A percentile compares a stretch with the other conserved stretches of the same genome.
These are phyloP conservation scores for Drosophila biarmipes DNA, from an alignment of 1,140 invertebrate species.

Conservation along the genomic window DNA sequence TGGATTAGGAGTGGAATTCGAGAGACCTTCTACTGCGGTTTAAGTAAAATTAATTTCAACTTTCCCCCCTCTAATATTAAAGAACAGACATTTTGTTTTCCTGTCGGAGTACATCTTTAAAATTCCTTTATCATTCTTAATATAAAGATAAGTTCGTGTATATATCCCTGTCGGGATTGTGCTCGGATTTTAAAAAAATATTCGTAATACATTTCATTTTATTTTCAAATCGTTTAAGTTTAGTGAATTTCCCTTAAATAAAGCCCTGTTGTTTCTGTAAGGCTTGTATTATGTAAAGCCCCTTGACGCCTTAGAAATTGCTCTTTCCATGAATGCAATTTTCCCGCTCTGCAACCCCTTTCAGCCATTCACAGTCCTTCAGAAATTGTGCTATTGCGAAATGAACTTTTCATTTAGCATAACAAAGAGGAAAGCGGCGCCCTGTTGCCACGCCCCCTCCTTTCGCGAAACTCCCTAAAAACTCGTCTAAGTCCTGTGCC, in stretches of 20 bases:
- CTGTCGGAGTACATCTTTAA: too few relatives aligned
- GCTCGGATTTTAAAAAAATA: too few relatives aligned
- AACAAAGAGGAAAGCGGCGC: conserved; percentile 37
- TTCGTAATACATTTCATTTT: background rate
- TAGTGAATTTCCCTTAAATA: background rate
- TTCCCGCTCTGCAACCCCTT: background rate
- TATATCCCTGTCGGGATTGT: too few relatives aligned
- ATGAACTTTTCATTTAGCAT: conserved; percentile 56
- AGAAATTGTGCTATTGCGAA: conserved; percentile 6
- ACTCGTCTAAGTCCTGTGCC: conserved; percentile 25
- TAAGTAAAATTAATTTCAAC: background rate
- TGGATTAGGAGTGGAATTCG: background rate
- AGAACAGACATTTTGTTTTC: too few relatives aligned
- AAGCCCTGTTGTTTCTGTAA: background rate
- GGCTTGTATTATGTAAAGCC: background rate
- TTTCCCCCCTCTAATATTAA: too few relatives aligned
- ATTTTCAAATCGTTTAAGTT: background rate
- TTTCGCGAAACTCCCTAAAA: background rate
- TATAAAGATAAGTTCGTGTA: too few relatives aligned
- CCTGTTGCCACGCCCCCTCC: background rate
- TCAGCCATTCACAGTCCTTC: conserved; percentile 3
- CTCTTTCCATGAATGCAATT: conserved; percentile 4
- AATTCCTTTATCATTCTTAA: too few relatives aligned
- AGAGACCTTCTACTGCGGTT: background rate
- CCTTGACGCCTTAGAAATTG: background rate